phyloP scores from a whole-genome alignment of 2,797 vertebrate species.

The Sparidentex hasta region DNA sequence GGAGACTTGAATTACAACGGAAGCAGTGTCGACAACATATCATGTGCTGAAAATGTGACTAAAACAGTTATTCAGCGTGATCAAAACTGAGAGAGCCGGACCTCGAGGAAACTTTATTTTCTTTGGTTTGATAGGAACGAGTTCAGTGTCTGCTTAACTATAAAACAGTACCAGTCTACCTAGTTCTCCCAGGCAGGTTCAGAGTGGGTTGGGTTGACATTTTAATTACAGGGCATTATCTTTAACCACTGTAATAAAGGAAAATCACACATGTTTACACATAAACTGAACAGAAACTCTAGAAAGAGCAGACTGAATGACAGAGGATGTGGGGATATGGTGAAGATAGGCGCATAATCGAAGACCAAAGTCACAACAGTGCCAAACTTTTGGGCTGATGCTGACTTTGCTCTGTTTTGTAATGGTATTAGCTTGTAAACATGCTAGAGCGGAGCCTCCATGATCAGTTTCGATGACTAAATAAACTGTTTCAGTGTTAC shows the following conservation, averaged over 20 bases:
- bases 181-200: not conserved
- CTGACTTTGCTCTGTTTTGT: not conserved
- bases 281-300: not conserved
- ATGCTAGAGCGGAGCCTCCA: too few species aligned
- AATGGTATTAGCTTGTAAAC: too few species aligned
- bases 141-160: not conserved
- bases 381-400: not conserved
- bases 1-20: not conserved
- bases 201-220: not conserved
- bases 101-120: not conserved
- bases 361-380: not conserved
- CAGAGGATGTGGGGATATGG: not conserved
- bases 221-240: not conserved
- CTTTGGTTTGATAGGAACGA: slow-evolving; percentile 2
- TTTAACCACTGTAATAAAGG: not conserved
- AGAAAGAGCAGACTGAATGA: not conserved
- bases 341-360: not conserved
- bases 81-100: not conserved
- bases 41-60: not conserved
- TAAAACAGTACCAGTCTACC: not conserved
- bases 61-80: not conserved
- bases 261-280: slow-evolving; percentile 9
- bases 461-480: too few species aligned
- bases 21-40: not conserved
- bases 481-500: too few species aligned